phyloP scores from a whole-genome alignment of 2,888 invertebrate species.

The Trimorus sp. region DNA sequence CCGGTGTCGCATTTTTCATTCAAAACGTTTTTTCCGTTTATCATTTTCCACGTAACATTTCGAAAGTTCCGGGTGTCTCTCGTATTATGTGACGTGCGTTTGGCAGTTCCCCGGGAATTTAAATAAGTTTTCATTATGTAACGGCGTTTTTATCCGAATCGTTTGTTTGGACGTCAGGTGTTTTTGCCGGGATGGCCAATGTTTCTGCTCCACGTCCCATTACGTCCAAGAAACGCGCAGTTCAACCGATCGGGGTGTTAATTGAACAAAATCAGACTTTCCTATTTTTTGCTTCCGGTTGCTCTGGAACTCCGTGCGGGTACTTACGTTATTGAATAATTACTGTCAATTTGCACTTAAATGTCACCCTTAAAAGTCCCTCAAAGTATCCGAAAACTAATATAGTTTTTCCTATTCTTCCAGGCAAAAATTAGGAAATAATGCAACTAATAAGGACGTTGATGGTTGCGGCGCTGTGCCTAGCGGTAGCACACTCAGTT shows the following conservation, averaged over 20 bases:
- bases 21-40: constrained; percentile 7
- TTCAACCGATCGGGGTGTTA: constrained; percentile 10
- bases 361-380: too few relatives aligned
- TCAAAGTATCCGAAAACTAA: background rate
- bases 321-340: too few relatives aligned
- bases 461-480: constrained; percentile 73
- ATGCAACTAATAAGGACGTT: constrained; percentile 76
- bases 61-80: constrained; percentile 33
- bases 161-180: background rate
- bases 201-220: too few relatives aligned
- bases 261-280: constrained; percentile 32
- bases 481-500: constrained; percentile 74
- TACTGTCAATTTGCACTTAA: too few relatives aligned
- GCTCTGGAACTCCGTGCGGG: too few relatives aligned
- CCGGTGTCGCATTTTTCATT: background rate
- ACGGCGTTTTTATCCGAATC: constrained; percentile 6
- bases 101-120: constrained; percentile 24
- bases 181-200: too few relatives aligned
- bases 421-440: constrained; percentile 59
- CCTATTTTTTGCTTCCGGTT: constrained; percentile 24
- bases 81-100: constrained; percentile 27
- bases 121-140: constrained; percentile 30
- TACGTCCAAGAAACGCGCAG: background rate
- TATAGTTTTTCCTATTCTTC: constrained; percentile 20
- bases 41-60: constrained; percentile 37